Evolutionary conservation across 2,888 invertebrate genomes (phyloP), one percentile per base, ranked within the genome.

Genomic region (Dioctria rufipes): DNA sequence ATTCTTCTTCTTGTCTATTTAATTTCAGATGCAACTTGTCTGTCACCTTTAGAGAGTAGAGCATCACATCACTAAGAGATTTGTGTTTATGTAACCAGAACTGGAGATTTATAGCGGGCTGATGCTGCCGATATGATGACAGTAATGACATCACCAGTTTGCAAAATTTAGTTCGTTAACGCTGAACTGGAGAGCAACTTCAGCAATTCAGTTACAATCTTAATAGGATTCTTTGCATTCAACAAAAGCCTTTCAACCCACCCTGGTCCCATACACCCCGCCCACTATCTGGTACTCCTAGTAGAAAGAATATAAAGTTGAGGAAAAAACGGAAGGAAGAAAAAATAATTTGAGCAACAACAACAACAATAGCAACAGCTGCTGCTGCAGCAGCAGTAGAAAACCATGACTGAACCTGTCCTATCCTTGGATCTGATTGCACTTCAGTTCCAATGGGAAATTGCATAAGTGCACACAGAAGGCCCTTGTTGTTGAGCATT

Each of bases 361-460:
- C 25, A 25, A 25, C 25, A 25, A 25, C 25, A 25, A 25, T 25
- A 25, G 25, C 25, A 25, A 25, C 9, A 5, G 40, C 40, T 39
- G 5, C 40, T 39, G 5, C 58, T 58, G 58, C 58, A 58, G 1
- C 42, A 5, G 13, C 40, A 37, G 25, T 25, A 25, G 9, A 37
- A 42, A 5, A 37, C 25, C 8, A 58, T 42, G 40, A 63, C 46
- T 8, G 49, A 67, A 42, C 39, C 11, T 42, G 3, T 58, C 42
- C 37, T 6, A n/a, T 58, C 13, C 13, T 42, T 60, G 73, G 25
- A 73, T 73, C 51, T 60, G 60, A 54, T 42, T 73, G 25, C 54
- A 40, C 51, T 63, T 61, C 77, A 49, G 39, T 37, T 49, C 46
- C 63, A 61, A 40, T 60, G 77, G 77, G 77, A 77, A 77, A 77